These are phyloP conservation scores for Eremophila alpestris DNA, from an alignment of 2,797 vertebrate species.

Conservation along the genomic window DNA sequence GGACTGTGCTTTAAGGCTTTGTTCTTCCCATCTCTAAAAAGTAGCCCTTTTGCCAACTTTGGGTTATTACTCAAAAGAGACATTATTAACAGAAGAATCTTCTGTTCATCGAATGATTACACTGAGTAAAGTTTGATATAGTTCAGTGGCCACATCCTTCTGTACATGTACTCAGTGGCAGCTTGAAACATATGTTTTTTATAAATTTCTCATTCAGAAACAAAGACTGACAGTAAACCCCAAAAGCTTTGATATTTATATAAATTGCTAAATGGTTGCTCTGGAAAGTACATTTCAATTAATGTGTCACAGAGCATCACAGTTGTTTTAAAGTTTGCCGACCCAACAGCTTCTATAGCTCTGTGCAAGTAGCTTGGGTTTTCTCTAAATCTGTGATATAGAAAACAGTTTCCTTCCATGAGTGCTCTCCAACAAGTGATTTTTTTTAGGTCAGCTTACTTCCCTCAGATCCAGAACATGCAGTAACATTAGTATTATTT, in stretches of 20 bases:
- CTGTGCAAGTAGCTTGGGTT: constrained; percentile 33
- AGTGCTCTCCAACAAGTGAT: constrained; percentile 14
- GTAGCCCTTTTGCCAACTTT: not conserved
- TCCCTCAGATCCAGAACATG: constrained; percentile 4
- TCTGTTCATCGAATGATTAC: constrained; percentile 59
- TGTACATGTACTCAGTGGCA: constrained; percentile 79
- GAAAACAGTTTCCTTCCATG: constrained; percentile 13
- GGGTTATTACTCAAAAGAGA: constrained; percentile 62
- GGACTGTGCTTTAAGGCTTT: not conserved
- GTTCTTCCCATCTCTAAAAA: constrained; percentile 1
- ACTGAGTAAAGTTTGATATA: constrained; percentile 67
- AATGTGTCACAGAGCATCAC: constrained; percentile 80
- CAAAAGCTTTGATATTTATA: constrained; percentile 85
- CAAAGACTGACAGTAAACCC: constrained; percentile 79
- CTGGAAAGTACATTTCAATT: constrained; percentile 90
- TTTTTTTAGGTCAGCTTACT: constrained; percentile 26
- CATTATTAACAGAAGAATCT: constrained; percentile 65
- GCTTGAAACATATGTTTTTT: constrained; percentile 88
- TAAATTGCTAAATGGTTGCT: constrained; percentile 81
- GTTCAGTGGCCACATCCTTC: constrained; percentile 71
- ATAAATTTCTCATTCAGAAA: constrained; percentile 83
- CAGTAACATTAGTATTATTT: not conserved
- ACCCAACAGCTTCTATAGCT: constrained; percentile 47
- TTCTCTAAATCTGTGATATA: constrained; percentile 21
- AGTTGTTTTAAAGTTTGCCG: constrained; percentile 48